These are phyloP conservation scores for Cyclargus thomasi DNA, from an alignment of 1,140 invertebrate species.

Conservation along the genomic window DNA sequence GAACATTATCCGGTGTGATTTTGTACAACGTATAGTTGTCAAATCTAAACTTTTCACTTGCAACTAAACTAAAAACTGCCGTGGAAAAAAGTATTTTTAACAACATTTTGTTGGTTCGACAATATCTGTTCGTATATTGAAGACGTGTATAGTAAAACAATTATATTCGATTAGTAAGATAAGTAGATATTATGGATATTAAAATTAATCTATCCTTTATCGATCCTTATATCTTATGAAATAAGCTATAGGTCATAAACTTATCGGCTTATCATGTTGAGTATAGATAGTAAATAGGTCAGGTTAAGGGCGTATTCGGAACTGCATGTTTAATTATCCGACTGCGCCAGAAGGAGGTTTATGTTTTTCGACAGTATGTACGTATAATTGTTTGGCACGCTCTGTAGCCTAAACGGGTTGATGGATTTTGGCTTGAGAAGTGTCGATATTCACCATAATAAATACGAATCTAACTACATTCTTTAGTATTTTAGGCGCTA, in stretches of 20 bases:
- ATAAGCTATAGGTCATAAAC: neutral
- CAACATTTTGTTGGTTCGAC: neutral
- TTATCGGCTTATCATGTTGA: neutral
- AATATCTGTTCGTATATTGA: neutral
- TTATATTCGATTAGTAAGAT: neutral
- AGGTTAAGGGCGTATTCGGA: neutral
- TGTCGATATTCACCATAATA: too few species aligned
- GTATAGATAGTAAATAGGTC: neutral
- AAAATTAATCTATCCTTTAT: slow-evolving; percentile 3
- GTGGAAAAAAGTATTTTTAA: neutral
- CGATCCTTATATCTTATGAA: neutral
- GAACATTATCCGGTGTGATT: slow-evolving; percentile 42
- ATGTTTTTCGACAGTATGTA: too few species aligned
- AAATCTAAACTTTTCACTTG: slow-evolving; percentile 39
- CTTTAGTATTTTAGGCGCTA: too few species aligned
- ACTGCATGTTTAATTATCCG: too few species aligned
- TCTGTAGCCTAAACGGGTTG: too few species aligned
- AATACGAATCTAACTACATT: too few species aligned
- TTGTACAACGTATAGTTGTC: slow-evolving; percentile 54
- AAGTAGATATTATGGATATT: too few species aligned
- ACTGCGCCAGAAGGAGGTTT: too few species aligned
- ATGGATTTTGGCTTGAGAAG: too few species aligned
- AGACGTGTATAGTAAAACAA: neutral
- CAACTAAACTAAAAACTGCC: slow-evolving; percentile 18
- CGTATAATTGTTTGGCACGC: too few species aligned